phyloP scores from a whole-genome alignment of 1,140 invertebrate species.

The Condylostylus longicornis region DNA sequence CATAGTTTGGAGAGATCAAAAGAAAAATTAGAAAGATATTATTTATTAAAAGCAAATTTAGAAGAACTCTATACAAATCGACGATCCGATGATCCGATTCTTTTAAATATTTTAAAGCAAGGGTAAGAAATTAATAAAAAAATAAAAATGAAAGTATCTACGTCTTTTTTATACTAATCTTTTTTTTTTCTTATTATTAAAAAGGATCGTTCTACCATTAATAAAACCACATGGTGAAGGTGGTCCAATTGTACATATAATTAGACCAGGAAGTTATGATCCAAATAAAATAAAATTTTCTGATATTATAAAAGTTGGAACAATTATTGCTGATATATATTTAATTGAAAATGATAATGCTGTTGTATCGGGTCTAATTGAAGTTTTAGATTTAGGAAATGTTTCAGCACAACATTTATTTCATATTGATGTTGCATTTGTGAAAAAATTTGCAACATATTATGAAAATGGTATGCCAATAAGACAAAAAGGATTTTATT shows the following conservation, averaged over 20 bases:
- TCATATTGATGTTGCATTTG: conserved; percentile 27
- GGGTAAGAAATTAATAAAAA: conserved; percentile 20
- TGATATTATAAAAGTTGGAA: conserved; percentile 19
- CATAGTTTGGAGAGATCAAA: conserved; percentile 45
- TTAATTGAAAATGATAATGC: conserved; percentile 21
- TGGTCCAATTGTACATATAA: conserved; percentile 32
- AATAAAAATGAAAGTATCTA: not conserved
- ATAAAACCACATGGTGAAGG: conserved; percentile 22
- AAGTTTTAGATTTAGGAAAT: conserved; percentile 30
- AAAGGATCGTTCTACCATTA: conserved; percentile 10
- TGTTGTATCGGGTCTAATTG: conserved; percentile 21
- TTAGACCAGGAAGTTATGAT: conserved; percentile 28
- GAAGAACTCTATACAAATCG: conserved; percentile 35
- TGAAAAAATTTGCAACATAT: conserved; percentile 29
- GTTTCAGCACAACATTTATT: conserved; percentile 26
- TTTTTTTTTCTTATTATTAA: conserved; percentile 1
- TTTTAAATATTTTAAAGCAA: conserved; percentile 29
- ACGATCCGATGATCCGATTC: conserved; percentile 13
- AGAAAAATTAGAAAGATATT: conserved; percentile 43
- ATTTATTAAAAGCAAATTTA: conserved; percentile 36
- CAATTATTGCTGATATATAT: conserved; percentile 22
- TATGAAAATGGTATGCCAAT: conserved; percentile 33
- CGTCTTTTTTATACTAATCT: not conserved
- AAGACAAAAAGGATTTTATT: conserved; percentile 33
- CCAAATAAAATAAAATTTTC: conserved; percentile 19